Base-by-base conservation (phyloP, 2,113 vertebrate species). In the Odocoileus hemionus region DNA sequence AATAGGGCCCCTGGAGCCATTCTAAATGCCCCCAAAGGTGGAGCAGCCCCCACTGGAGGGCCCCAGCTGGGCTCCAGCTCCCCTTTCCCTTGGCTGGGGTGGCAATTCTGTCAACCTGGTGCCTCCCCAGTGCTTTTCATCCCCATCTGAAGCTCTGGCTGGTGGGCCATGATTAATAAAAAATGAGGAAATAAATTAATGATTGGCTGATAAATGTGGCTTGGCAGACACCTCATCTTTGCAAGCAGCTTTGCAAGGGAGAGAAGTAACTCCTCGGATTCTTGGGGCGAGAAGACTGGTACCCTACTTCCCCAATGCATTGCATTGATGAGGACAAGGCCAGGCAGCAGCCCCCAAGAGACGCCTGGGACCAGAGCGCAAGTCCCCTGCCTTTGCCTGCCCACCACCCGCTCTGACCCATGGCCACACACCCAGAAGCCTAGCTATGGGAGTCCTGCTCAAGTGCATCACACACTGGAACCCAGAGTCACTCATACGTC, bases 381-480 rank as follows among this genome's bases (percentile, higher is more conserved):
- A 30, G 57, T 10, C 30, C 70, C 36, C 76, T 4, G 21, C 23
- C 11, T 58, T 55, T 4, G 2, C 8, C n/a, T 5, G 13, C 33
- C 45, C 0, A 1, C 52, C 2, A 1, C 43, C 64, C 8, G 9
- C 54, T 70, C 17, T 21, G 45, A 47, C 3, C 12, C 30, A 3
- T 1, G 7, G 64, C 36, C 14, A 33, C 26, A 10, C 28, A 23
- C 36, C 14, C 1, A 1, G 90, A 76, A 54, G 36, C 21, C 57
- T 39, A 43, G 47, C 50, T 7, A 0, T 0, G 15, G 21, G 80
- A n/a, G 45, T 36, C n/a, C 14, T 3, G 55, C 28, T 74, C 4
- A 2, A 1, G 25, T 4, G 1, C 4, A 5, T 36, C 10, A 28
- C 16, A 28, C 19, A 2, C 6, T 36, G 7, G 33, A 15, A 7